Base-by-base conservation (phyloP, 2,888 invertebrate species). In the Phyto melanocephala region DNA sequence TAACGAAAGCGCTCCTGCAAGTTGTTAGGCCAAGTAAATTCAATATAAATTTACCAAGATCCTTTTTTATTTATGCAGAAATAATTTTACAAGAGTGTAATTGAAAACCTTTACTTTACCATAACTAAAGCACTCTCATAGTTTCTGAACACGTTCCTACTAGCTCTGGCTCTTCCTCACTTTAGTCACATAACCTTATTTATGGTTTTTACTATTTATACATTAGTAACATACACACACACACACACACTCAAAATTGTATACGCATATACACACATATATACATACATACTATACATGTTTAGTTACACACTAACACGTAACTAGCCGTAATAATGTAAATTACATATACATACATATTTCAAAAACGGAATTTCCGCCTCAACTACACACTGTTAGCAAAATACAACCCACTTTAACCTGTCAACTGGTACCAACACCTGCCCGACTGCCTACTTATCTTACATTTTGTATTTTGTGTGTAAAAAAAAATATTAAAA, bases 331-430 rank as follows among this genome's bases (percentile, higher is more conserved):
- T 71, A 71, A 71, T 37, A 63, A 45, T 8, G 56, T 40, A 75
- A 65, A 65, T 75, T 52, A 63, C 63, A 74, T 52, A 45, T 54
- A 54, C 6, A 28, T 28, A n/a, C n/a, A n/a, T n/a, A n/a, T 74
- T 75, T 33, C 47, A 54, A 67, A 6, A 56, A 58, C 10, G 56
- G 37, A 54, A 47, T 47, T 45, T 65, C 37, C 65, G 10, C 35
- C 58, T 70, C n/a, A 70, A n/a, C 50, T 22, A 47, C 10, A 47
- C 47, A 20, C 22, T n/a, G n/a, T n/a, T n/a, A n/a, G n/a, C n/a
- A n/a, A n/a, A n/a, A n/a, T n/a, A n/a, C n/a, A n/a, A n/a, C n/a
- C n/a, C n/a, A n/a, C n/a, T n/a, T n/a, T n/a, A n/a, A n/a, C n/a
- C n/a, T n/a, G n/a, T n/a, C n/a, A n/a, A n/a, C n/a, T 10, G 11